These are phyloP conservation scores for Thaumetopoea pityocampa DNA, from an alignment of 1,140 invertebrate species.

Conservation along the genomic window DNA sequence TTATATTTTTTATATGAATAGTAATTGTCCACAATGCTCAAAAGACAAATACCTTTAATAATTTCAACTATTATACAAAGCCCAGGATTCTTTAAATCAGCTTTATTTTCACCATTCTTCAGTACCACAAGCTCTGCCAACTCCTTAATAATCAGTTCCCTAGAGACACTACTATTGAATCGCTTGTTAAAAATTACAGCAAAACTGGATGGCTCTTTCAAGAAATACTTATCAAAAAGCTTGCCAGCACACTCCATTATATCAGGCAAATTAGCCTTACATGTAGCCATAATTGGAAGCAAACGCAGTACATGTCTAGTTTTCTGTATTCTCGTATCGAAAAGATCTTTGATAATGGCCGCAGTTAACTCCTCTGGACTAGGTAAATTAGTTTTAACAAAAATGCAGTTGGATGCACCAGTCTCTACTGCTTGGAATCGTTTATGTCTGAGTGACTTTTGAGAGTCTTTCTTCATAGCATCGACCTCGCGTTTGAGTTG, in stretches of 20 bases:
- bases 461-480: slow-evolving; percentile 77
- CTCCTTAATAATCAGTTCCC: slow-evolving; percentile 82
- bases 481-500: slow-evolving; percentile 81
- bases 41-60: slow-evolving; percentile 76
- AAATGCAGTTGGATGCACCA: slow-evolving; percentile 88
- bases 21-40: slow-evolving; percentile 67
- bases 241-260: slow-evolving; percentile 80
- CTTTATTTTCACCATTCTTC: slow-evolving; percentile 83
- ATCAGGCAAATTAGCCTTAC: slow-evolving; percentile 85
- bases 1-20: slow-evolving; percentile 68
- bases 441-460: slow-evolving; percentile 63
- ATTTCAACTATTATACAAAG: slow-evolving; percentile 88
- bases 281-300: slow-evolving; percentile 87
- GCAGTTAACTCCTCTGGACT: slow-evolving; percentile 83
- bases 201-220: slow-evolving; percentile 83
- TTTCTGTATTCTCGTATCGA: slow-evolving; percentile 80
- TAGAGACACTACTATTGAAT: slow-evolving; percentile 84
- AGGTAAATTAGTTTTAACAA: slow-evolving; percentile 86
- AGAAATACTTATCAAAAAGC: slow-evolving; percentile 86
- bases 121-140: slow-evolving; percentile 81
- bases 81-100: slow-evolving; percentile 85
- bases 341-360: slow-evolving; percentile 85
- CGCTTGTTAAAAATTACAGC: slow-evolving; percentile 88
- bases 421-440: slow-evolving; percentile 83
- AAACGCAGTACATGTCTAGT: slow-evolving; percentile 86